phyloP scores from a whole-genome alignment of 2,888 invertebrate species.

The Hymenopus coronatus region DNA sequence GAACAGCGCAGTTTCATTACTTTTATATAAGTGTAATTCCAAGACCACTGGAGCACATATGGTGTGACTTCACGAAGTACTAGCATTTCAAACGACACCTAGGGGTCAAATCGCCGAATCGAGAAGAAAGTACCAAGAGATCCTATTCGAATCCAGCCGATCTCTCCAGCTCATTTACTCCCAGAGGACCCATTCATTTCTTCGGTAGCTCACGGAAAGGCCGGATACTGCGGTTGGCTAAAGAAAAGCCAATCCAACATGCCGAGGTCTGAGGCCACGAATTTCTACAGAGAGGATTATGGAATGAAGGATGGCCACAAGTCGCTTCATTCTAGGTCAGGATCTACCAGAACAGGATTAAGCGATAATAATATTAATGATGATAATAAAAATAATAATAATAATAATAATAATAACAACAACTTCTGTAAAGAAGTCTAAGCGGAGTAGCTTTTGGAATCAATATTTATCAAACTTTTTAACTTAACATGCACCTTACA shows the following conservation, averaged over 20 bases:
- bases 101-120: neutral
- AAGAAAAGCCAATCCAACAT: neutral
- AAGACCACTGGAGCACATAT: neutral
- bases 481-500: too few species aligned
- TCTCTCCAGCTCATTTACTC: conserved; percentile 2
- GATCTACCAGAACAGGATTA: neutral
- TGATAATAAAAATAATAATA: too few species aligned
- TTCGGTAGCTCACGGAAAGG: neutral
- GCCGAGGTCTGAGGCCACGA: neutral
- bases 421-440: too few species aligned
- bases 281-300: neutral
- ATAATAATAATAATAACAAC: too few species aligned
- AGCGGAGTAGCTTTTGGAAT: too few species aligned
- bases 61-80: neutral
- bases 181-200: conserved; percentile 6
- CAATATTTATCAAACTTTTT: too few species aligned
- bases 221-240: neutral
- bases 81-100: neutral
- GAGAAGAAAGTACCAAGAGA: neutral
- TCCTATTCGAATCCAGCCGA: neutral
- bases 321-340: neutral
- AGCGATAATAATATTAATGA: too few species aligned
- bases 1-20: neutral
- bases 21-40: neutral
- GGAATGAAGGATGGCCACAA: neutral